Evolutionary conservation across 2,888 invertebrate species (phyloP).

Genomic region (Pseudoips prasinana): DNA sequence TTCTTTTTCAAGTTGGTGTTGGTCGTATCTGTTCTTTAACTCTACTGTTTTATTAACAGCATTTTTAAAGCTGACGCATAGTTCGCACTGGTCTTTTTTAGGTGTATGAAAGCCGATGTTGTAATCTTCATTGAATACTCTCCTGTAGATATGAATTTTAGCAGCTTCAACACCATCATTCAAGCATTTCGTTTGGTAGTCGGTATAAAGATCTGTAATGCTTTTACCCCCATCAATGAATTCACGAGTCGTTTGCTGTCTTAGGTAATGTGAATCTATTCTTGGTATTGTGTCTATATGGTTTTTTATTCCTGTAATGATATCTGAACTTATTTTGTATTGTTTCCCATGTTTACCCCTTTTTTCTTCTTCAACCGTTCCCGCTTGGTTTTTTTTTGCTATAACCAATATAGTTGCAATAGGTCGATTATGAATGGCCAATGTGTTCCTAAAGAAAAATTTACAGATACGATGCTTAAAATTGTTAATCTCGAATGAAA

Average conservation of each 20-base stretch:
- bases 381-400: too few relatives aligned
- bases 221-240: slow-evolving; percentile 22
- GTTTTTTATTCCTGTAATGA: slow-evolving; percentile 11
- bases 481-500: slow-evolving; percentile 34
- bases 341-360: slow-evolving; percentile 22
- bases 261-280: slow-evolving; percentile 20
- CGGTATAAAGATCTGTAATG: slow-evolving; percentile 14
- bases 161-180: slow-evolving; percentile 7
- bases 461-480: slow-evolving; percentile 18
- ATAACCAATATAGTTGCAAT: slow-evolving; percentile 25
- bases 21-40: slow-evolving; percentile 8
- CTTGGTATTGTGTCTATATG: slow-evolving; percentile 23
- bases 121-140: slow-evolving; percentile 11
- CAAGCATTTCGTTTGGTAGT: slow-evolving; percentile 7
- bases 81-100: slow-evolving; percentile 12
- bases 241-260: slow-evolving; percentile 16
- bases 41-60: slow-evolving; percentile 8
- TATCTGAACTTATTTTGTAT: slow-evolving; percentile 7
- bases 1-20: slow-evolving; percentile 16
- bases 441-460: slow-evolving; percentile 21
- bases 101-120: slow-evolving; percentile 13
- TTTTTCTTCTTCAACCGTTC: slow-evolving; percentile 22
- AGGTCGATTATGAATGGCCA: slow-evolving; percentile 20
- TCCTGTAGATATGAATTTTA: slow-evolving; percentile 7
- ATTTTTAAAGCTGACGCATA: slow-evolving; percentile 13